phyloP scores from a whole-genome alignment of 2,888 invertebrate species.

The Amblyteles armatorius region DNA sequence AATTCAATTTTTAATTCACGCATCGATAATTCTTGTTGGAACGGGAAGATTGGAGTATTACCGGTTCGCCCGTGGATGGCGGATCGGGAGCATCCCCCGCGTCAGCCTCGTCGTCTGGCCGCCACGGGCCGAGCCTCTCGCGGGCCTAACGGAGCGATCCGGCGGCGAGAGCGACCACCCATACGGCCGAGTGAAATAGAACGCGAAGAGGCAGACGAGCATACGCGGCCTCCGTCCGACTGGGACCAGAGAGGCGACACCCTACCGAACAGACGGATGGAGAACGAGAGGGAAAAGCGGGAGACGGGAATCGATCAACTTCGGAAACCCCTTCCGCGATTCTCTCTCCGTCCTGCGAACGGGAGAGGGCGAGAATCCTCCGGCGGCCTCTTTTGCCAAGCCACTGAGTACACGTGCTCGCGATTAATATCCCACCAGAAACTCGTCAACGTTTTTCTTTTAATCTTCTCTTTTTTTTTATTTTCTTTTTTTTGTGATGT shows the following conservation, averaged over 20 bases:
- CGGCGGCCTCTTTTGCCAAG: conserved; percentile 44
- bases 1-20: conserved; percentile 74
- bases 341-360: background rate
- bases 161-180: conserved; percentile 5
- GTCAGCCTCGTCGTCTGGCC: conserved; percentile 43
- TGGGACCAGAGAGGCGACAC: conserved; percentile 41
- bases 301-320: conserved; percentile 56
- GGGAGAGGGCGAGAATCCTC: conserved; percentile 13
- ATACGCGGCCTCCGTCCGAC: background rate
- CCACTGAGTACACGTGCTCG: conserved; percentile 57
- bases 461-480: background rate
- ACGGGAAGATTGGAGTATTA: conserved; percentile 62
- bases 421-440: conserved; percentile 32
- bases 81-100: conserved; percentile 42
- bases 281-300: conserved; percentile 25
- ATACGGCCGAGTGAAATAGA: conserved; percentile 25
- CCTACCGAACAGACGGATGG: conserved; percentile 38
- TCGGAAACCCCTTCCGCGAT: background rate
- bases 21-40: conserved; percentile 69
- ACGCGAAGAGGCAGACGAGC: conserved; percentile 16
- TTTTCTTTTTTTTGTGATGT: conserved; percentile 2
- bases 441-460: conserved; percentile 57
- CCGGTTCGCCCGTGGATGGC: conserved; percentile 43
- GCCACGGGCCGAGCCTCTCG: conserved; percentile 14
- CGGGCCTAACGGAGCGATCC: conserved; percentile 31